Evolutionary conservation across 2,797 vertebrate genomes (phyloP).

Genomic region (Schizopygopsis malacanthus): DNA sequence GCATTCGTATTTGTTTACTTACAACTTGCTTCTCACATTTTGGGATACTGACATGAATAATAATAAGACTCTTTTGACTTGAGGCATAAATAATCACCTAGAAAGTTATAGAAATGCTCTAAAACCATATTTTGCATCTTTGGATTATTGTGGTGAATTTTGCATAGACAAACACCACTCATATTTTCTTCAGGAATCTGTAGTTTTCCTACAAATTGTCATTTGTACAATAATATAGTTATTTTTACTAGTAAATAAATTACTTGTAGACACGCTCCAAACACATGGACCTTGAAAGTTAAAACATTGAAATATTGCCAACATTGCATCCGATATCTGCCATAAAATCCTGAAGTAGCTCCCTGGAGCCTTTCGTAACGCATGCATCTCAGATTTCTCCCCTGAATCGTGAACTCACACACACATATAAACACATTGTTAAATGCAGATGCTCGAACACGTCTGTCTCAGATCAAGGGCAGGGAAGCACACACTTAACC

Average conservation of each 20-base stretch:
- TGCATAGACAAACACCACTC: background rate
- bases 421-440: constrained; percentile 24
- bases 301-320: constrained; percentile 16
- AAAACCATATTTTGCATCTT: background rate
- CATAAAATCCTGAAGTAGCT: constrained; percentile 14
- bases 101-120: background rate
- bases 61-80: background rate
- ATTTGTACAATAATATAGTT: background rate
- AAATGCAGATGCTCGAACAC: constrained; percentile 42
- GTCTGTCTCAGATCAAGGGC: constrained; percentile 48
- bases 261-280: background rate
- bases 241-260: background rate
- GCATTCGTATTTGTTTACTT: background rate
- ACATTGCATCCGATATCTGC: background rate
- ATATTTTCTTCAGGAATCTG: background rate
- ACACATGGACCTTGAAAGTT: background rate
- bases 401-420: constrained; percentile 6
- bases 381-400: background rate
- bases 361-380: background rate
- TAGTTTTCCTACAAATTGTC: background rate
- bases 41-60: background rate
- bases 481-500: constrained; percentile 48
- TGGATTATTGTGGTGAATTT: background rate
- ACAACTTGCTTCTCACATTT: background rate
- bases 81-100: background rate